Evolutionary conservation across 2,888 invertebrate species (phyloP).

Genomic region (Orthonychiurus folsomi): DNA sequence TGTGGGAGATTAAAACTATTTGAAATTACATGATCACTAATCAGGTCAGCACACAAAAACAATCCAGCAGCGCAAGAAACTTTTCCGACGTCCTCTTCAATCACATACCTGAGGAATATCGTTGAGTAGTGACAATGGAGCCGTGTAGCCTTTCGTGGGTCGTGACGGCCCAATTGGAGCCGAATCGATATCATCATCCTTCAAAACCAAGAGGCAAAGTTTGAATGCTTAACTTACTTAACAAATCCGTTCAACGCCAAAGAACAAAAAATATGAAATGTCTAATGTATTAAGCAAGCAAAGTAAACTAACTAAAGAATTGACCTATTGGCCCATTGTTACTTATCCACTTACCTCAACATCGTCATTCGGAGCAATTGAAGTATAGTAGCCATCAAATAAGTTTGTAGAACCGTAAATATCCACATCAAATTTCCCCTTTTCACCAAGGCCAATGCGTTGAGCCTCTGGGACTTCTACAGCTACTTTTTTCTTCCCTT

Average conservation of each 20-base stretch:
- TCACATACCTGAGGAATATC: slow-evolving; percentile 76
- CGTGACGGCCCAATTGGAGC: slow-evolving; percentile 45
- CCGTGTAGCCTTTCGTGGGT: slow-evolving; percentile 70
- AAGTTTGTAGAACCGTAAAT: slow-evolving; percentile 76
- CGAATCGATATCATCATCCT: slow-evolving; percentile 63
- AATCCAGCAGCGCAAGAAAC: no score
- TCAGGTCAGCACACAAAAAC: background rate
- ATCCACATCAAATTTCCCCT: slow-evolving; percentile 77
- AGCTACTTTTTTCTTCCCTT: slow-evolving; percentile 67
- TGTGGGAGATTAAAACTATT: slow-evolving; percentile 44
- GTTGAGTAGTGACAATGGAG: slow-evolving; percentile 78
- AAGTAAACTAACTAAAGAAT: background rate
- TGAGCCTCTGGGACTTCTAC: slow-evolving; percentile 54
- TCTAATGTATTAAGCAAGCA: background rate
- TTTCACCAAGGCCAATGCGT: slow-evolving; percentile 72
- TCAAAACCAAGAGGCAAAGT: no score
- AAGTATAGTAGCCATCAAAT: slow-evolving; percentile 89
- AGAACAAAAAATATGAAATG: slow-evolving; percentile 11
- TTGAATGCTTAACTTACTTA: no score
- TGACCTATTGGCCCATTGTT: no score
- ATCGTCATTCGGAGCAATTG: slow-evolving; percentile 93
- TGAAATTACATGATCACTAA: background rate
- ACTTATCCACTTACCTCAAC: slow-evolving; percentile 55
- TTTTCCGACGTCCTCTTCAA: background rate
- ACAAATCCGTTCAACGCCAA: no score